phyloP scores from a whole-genome alignment of 2,113 vertebrate species.

The Calonectris borealis region DNA sequence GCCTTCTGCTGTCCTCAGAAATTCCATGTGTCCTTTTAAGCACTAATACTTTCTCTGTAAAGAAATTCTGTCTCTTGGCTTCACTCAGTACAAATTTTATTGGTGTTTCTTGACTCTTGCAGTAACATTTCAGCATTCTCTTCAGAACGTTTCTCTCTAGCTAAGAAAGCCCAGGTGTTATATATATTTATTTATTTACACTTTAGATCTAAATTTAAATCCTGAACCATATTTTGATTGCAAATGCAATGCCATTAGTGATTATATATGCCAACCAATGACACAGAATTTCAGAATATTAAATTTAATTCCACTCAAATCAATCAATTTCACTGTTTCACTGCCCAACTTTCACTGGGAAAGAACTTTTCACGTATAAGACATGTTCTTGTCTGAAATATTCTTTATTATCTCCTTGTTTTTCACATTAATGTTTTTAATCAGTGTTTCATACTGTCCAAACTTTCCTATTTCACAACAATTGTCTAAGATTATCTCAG shows the following conservation, averaged over 20 bases:
- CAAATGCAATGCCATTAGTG: neutral
- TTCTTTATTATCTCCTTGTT: neutral
- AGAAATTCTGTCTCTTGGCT: neutral
- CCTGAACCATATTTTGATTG: neutral
- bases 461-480: neutral
- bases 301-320: neutral
- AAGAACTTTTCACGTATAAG: neutral
- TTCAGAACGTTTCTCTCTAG: neutral
- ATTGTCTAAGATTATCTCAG: neutral
- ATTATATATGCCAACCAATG: neutral
- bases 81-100: neutral
- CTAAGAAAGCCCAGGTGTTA: neutral
- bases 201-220: neutral
- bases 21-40: neutral
- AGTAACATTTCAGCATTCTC: neutral
- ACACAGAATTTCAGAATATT: neutral
- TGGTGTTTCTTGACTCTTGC: neutral
- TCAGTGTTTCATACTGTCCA: neutral
- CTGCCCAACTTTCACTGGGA: neutral
- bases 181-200: neutral
- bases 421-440: neutral
- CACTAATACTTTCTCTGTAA: neutral
- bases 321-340: neutral
- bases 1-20: conserved; percentile 38
- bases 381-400: neutral